Evolutionary conservation across 1,140 invertebrate species (phyloP).

Genomic region (Melanaphis sacchari): DNA sequence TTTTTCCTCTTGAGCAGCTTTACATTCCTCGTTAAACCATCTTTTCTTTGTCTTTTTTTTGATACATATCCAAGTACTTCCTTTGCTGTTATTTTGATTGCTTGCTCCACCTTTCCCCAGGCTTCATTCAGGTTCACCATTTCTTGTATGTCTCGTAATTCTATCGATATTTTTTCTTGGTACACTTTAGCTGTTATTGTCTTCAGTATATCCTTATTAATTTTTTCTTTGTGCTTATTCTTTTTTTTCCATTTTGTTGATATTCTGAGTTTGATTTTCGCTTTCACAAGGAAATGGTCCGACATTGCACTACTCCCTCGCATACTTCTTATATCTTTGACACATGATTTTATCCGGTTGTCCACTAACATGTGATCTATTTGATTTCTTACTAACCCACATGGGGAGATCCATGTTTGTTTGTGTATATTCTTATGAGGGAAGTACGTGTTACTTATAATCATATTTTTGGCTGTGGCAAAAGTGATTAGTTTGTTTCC

Average conservation of each 20-base stretch:
- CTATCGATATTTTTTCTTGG: constrained; percentile 5
- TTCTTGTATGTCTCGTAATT: constrained; percentile 12
- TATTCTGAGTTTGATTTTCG: too few relatives aligned
- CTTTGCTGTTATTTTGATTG: constrained; percentile 16
- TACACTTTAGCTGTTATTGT: constrained; percentile 23
- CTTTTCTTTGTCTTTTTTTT: not conserved
- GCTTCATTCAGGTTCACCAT: not conserved
- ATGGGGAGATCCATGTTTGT: not conserved
- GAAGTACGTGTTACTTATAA: constrained; percentile 36
- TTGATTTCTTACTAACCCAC: constrained; percentile 13
- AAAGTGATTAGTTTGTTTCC: constrained; percentile 32
- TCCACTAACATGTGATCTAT: constrained; percentile 25
- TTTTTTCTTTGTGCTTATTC: constrained; percentile 14
- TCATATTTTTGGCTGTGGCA: constrained; percentile 26
- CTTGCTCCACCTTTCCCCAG: not conserved
- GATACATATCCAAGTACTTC: constrained; percentile 18
- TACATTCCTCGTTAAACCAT: constrained; percentile 3
- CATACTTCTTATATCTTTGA: constrained; percentile 12
- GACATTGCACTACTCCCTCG: constrained; percentile 1
- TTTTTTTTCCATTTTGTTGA: constrained; percentile 15
- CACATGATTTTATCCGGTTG: not conserved
- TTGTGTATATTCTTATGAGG: too few relatives aligned
- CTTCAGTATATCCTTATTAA: constrained; percentile 6
- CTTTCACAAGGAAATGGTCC: too few relatives aligned
- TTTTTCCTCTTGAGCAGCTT: constrained; percentile 23